Evolutionary conservation across 92 coral and sea anemone genomes (phyloP).

Genomic region (Diadumene lineata): DNA sequence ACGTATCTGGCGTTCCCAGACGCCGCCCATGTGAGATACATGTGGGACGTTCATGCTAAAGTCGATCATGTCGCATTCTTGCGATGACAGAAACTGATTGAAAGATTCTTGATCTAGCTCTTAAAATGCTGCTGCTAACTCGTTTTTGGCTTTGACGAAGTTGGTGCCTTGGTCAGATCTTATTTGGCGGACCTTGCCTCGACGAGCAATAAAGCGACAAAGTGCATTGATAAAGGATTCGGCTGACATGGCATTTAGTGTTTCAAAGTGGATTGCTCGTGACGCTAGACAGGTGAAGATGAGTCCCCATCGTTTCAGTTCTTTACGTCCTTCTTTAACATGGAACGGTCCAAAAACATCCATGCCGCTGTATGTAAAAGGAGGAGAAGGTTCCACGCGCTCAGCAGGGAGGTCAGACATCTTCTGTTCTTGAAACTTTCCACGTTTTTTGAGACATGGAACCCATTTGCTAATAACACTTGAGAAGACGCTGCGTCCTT

Average conservation of each 20-base stretch:
- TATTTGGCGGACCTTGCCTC: background rate
- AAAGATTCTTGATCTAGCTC: constrained; percentile 10
- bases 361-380: background rate
- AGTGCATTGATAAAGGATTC: background rate
- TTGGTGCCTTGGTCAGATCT: constrained; percentile 49
- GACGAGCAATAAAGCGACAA: background rate
- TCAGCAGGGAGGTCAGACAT: background rate
- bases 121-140: too few relatives aligned
- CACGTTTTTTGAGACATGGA: background rate
- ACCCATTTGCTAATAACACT: background rate
- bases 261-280: background rate
- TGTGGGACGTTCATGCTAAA: constrained; percentile 47
- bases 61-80: constrained; percentile 48
- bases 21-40: constrained; percentile 22
- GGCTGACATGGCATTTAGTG: background rate
- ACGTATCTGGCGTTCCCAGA: constrained; percentile 3
- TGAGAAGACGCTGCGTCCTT: background rate
- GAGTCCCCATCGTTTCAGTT: background rate
- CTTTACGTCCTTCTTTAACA: background rate
- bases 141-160: constrained; percentile 44
- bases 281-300: background rate
- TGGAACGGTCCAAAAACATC: background rate
- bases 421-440: background rate
- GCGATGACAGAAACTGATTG: constrained; percentile 16
- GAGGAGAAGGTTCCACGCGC: background rate